A percentile compares a stretch with the other conserved stretches of the same genome.
These are phyloP conservation scores for Tupaia chinensis DNA, from an alignment of 2,113 vertebrate genomes.

Conservation along the genomic window DNA sequence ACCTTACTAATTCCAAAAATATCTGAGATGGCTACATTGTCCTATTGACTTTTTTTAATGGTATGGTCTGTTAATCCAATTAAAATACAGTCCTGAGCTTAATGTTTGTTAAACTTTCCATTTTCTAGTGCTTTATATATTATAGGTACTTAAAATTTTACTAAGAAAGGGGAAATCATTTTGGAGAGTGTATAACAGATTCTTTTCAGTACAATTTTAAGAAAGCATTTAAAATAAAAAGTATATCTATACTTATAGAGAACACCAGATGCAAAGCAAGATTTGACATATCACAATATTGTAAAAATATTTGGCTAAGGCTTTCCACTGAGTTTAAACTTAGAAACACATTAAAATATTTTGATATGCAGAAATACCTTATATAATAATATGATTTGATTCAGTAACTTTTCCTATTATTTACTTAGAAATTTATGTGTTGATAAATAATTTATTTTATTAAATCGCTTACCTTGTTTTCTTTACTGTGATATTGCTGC, in stretches of 20 bases:
- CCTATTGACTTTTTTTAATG: slow-evolving; percentile 36
- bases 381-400: slow-evolving; percentile 49
- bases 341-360: slow-evolving; percentile 43
- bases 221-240: slow-evolving; percentile 37
- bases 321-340: slow-evolving; percentile 53
- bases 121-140: slow-evolving; percentile 10
- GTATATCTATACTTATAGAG: not conserved
- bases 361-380: slow-evolving; percentile 39
- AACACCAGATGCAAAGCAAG: slow-evolving; percentile 54
- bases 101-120: slow-evolving; percentile 44
- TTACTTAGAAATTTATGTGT: slow-evolving; percentile 38
- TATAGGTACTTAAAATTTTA: slow-evolving; percentile 48
- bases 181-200: not conserved
- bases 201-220: slow-evolving; percentile 10
- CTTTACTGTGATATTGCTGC: slow-evolving; percentile 98
- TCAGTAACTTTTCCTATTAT: slow-evolving; percentile 10
- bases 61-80: slow-evolving; percentile 27
- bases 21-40: slow-evolving; percentile 44
- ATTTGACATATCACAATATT: not conserved
- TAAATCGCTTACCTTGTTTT: slow-evolving; percentile 94
- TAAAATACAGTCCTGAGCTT: slow-evolving; percentile 49
- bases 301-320: slow-evolving; percentile 21
- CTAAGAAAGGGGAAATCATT: slow-evolving; percentile 45
- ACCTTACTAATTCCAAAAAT: slow-evolving; percentile 7
- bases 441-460: slow-evolving; percentile 51